Evolutionary conservation across 2,888 invertebrate species (phyloP).

Genomic region (Pseudoips prasinana): DNA sequence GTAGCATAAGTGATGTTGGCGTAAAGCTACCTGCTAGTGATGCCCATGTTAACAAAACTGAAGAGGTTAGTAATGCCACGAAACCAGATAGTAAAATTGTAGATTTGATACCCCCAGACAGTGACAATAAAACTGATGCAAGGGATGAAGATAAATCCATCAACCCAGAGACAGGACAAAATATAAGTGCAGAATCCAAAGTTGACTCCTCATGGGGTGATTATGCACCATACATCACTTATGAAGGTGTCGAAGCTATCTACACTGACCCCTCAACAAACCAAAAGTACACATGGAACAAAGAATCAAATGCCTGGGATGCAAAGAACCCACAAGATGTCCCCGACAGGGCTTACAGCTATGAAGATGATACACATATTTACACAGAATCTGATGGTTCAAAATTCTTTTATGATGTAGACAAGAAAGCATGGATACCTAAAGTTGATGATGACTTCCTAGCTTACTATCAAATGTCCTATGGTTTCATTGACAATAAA

Average conservation of each 20-base stretch:
- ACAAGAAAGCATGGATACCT: constrained; percentile 97
- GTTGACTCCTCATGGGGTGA: constrained; percentile 52
- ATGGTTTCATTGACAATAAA: constrained; percentile 90
- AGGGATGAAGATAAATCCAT: constrained; percentile 2
- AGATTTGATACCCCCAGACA: neutral
- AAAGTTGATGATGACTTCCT: constrained; percentile 98
- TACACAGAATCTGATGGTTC: constrained; percentile 94
- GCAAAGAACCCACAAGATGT: constrained; percentile 53
- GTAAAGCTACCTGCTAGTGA: constrained; percentile 3
- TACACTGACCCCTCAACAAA: constrained; percentile 88
- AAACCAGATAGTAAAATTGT: neutral
- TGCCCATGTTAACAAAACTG: constrained; percentile 1
- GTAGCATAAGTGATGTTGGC: neutral
- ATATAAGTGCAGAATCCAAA: constrained; percentile 1
- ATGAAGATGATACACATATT: constrained; percentile 89
- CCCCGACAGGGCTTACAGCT: constrained; percentile 80
- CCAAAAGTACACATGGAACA: constrained; percentile 85
- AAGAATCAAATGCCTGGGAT: constrained; percentile 75
- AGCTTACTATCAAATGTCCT: constrained; percentile 97
- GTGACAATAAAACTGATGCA: neutral
- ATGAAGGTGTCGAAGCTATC: constrained; percentile 86
- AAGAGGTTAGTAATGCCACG: constrained; percentile 5
- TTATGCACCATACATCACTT: constrained; percentile 84
- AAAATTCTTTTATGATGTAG: constrained; percentile 94
- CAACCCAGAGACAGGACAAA: constrained; percentile 1